Conservation (phyloP, 1,140 invertebrate genomes). For the Akabosia matsudoensis region DNA sequence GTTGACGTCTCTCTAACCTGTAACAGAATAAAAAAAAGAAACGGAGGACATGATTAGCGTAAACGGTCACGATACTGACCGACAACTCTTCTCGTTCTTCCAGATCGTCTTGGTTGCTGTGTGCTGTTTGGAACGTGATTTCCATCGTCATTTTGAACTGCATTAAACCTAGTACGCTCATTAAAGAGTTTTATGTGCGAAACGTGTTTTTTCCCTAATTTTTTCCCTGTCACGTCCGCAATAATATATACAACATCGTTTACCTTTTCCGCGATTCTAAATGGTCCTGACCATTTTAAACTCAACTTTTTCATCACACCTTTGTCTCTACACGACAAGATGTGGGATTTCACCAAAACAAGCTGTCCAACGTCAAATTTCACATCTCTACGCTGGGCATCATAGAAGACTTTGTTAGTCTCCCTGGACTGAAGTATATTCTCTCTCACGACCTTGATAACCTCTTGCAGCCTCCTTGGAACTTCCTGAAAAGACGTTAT, state of each 20-base stretch:
- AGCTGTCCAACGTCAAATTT: constrained; percentile 28
- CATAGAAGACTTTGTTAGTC: constrained; percentile 27
- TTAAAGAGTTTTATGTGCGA: neutral
- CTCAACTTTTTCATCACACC: constrained; percentile 18
- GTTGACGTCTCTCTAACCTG: no score
- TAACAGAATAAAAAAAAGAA: no score
- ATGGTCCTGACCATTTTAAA: constrained; percentile 20
- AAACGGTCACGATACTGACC: no score
- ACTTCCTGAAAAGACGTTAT: neutral
- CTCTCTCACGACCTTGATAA: constrained; percentile 25
- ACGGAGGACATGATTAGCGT: no score
- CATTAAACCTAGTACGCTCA: no score
- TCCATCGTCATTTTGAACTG: no score
- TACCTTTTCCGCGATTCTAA: neutral
- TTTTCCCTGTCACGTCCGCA: neutral
- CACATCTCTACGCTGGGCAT: neutral
- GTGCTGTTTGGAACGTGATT: no score
- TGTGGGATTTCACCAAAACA: neutral
- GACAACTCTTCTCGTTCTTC: no score
- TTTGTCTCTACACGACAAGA: neutral
- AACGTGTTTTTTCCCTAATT: constrained; percentile 7
- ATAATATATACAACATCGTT: neutral
- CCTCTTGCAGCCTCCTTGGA: constrained; percentile 20
- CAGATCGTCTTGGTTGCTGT: no score
- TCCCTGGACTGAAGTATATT: constrained; percentile 12